Conservation (phyloP, 2,797 vertebrate genomes). For the Propithecus deckenii region DNA sequence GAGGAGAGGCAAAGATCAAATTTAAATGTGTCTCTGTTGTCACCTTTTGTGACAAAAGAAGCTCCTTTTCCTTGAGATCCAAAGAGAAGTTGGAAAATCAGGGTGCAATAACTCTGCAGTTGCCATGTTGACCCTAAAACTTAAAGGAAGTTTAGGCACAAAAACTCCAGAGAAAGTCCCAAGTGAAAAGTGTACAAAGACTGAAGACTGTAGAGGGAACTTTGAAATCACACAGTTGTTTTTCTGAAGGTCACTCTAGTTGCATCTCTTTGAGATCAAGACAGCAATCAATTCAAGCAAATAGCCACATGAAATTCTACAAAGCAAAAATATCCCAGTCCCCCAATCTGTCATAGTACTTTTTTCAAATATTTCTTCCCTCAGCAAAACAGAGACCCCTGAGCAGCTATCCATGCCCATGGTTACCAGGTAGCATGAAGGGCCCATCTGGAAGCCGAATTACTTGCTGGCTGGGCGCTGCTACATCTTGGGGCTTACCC, state of each 20-base stretch:
- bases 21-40: background rate
- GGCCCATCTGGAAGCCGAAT: background rate
- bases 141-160: constrained; percentile 7
- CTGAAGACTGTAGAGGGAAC: background rate
- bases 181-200: background rate
- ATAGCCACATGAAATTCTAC: background rate
- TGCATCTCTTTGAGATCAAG: background rate
- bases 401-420: background rate
- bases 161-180: background rate
- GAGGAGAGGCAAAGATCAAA: background rate
- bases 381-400: background rate
- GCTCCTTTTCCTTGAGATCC: background rate
- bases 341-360: background rate
- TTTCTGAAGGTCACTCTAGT: background rate
- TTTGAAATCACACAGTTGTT: background rate
- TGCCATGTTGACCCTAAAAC: background rate
- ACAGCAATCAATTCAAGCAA: background rate
- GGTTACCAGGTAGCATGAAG: background rate
- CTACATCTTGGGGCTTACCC: constrained; percentile 78
- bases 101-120: background rate
- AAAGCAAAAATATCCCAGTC: background rate
- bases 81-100: background rate
- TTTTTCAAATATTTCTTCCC: background rate
- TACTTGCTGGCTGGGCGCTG: background rate
- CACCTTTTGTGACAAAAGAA: background rate